Conservation (phyloP, 2,797 vertebrate species). For the Mergus octosetaceus region DNA sequence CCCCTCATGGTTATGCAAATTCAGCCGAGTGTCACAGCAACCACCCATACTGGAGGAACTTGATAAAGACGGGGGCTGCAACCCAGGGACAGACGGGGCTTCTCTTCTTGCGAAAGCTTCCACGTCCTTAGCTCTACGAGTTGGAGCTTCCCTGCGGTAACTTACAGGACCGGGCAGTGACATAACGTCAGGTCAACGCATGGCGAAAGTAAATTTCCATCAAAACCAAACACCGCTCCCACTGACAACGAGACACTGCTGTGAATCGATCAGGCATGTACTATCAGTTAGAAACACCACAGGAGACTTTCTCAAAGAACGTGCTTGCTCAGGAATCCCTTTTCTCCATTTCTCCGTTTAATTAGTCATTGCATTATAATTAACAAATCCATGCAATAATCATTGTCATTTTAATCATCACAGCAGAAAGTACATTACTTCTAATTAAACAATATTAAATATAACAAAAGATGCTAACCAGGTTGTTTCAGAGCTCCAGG, state of each 20-base stretch:
- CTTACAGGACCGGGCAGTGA: neutral
- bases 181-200: neutral
- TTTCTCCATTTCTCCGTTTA: constrained; percentile 62
- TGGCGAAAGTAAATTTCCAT: neutral
- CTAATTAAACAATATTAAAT: constrained; percentile 30
- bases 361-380: constrained; percentile 49
- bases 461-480: constrained; percentile 19
- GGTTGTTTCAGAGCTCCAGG: constrained; percentile 14
- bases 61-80: neutral
- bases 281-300: constrained; percentile 16
- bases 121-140: neutral
- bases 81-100: neutral
- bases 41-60: neutral
- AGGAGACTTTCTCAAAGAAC: constrained; percentile 41
- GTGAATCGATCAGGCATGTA: constrained; percentile 9
- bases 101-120: neutral
- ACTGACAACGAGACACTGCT: neutral
- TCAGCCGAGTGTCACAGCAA: neutral
- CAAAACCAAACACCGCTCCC: constrained; percentile 11
- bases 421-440: constrained; percentile 42
- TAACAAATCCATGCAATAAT: constrained; percentile 60
- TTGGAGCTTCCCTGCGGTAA: neutral
- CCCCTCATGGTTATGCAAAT: neutral
- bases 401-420: constrained; percentile 32
- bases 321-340: constrained; percentile 51